Percentiles rank a stretch among this genome's conserved stretches.
These are phyloP conservation scores for Gopherus flavomarginatus DNA, from an alignment of 2,113 vertebrate genomes.

Conservation along the genomic window DNA sequence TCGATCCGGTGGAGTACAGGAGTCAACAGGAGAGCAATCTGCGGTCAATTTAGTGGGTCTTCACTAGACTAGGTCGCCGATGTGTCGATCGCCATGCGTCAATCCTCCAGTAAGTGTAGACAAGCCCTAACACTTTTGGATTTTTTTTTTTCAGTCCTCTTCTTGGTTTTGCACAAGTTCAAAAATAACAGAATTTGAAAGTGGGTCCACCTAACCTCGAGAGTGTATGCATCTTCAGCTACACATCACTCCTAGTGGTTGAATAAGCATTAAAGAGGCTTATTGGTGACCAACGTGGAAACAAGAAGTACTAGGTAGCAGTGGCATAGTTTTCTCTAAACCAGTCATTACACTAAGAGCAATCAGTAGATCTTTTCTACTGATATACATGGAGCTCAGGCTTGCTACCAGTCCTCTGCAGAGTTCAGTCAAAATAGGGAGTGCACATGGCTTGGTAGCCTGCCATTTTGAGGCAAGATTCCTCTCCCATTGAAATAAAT, in stretches of 20 bases:
- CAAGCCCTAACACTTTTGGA: not conserved
- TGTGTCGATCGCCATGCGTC: too few species aligned
- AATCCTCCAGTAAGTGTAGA: too few species aligned
- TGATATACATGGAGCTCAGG: not conserved
- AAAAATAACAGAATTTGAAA: not conserved
- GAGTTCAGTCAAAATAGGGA: not conserved
- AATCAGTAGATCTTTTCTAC: not conserved
- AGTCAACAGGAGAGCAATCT: too few species aligned
- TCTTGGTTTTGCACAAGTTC: conserved; percentile 12
- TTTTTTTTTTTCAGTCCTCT: not conserved
- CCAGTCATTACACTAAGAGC: accelerated
- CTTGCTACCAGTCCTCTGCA: not conserved
- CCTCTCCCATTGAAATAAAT: accelerated
- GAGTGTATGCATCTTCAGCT: not conserved
- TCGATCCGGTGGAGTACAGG: too few species aligned
- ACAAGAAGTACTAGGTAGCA: not conserved
- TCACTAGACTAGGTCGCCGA: too few species aligned
- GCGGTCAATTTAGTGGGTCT: too few species aligned
- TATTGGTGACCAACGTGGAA: not conserved
- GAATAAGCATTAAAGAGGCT: not conserved
- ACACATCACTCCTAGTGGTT: not conserved
- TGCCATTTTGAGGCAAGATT: not conserved
- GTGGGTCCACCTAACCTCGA: not conserved
- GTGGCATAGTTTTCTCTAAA: not conserved
- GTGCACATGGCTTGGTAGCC: accelerated